Evolutionary conservation across 2,888 invertebrate species (phyloP).

Genomic region (Drosophila robusta): DNA sequence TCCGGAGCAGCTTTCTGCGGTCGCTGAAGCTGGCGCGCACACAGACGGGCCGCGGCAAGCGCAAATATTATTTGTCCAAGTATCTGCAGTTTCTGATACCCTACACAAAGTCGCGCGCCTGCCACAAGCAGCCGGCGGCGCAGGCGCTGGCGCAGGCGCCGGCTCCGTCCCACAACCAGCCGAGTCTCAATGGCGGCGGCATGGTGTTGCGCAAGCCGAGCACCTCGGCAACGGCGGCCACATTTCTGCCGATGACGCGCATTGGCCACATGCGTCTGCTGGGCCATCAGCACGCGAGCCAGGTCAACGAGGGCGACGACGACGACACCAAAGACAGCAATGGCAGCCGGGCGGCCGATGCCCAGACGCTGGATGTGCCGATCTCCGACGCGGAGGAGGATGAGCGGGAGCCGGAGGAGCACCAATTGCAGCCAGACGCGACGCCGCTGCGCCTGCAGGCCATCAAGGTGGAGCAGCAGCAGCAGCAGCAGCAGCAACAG

Average conservation of each 20-base stretch:
- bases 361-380: conserved; percentile 65
- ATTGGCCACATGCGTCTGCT: conserved; percentile 68
- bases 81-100: conserved; percentile 82
- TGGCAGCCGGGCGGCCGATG: conserved; percentile 50
- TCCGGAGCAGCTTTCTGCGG: conserved; percentile 81
- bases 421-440: not conserved
- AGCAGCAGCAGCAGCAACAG: conserved; percentile 41
- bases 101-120: conserved; percentile 77
- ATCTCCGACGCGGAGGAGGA: conserved; percentile 60
- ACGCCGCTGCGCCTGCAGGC: conserved; percentile 60
- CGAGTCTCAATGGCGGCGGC: conserved; percentile 29
- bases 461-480: conserved; percentile 64
- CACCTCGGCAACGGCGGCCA: conserved; percentile 45
- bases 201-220: conserved; percentile 74
- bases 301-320: conserved; percentile 10
- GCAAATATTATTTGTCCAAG: conserved; percentile 82
- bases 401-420: conserved; percentile 39
- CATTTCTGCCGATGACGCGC: conserved; percentile 66
- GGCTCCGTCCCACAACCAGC: not conserved
- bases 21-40: conserved; percentile 80
- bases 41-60: conserved; percentile 81
- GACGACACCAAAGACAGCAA: conserved; percentile 77
- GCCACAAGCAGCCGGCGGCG: conserved; percentile 52
- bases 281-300: conserved; percentile 28
- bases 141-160: not conserved